Base-by-base conservation (phyloP, 30 jellyfish, hydroid and myxozoan species). In the Aurelia coerulea region DNA sequence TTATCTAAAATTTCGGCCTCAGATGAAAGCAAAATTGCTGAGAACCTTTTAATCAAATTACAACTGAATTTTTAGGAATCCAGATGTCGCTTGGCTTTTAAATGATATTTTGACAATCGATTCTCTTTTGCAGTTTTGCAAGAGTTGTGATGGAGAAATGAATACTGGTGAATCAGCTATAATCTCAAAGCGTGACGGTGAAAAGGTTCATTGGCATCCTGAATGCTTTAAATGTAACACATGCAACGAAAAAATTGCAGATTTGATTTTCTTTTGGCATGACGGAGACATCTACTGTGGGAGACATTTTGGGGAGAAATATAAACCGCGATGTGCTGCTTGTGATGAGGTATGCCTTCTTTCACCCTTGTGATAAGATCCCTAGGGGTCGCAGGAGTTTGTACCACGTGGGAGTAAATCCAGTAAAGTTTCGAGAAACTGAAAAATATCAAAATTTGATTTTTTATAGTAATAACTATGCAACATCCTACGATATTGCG, bases 261-360 rank as follows among this genome's bases (percentile, higher is more conserved):
- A 88, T 62, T 62, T 17, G 42, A 84, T 94, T 23, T 94, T 87
- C 67, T 94, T 94, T 65, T 66, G 80, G 84, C 89, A 89, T 31
- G 84, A 83, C 42, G 92, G 68, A 2, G 65, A 90, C 19, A 77
- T 89, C n/a, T 94, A 83, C 73, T 94, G 99, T 78, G 99, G 99
- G 10, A 89, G 99, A 66, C 99, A 94, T 85, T 94, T 67, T 89
- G 97, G 88, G 2, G 99, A 94, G 84, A 46, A 78, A 62, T 70
- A 12, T 52, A 73, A 88, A 35, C 90, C 96, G 73, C 81, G 99
- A 70, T 94, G 99, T 66, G 77, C 83, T 23, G 99, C 89, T 68
- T 94, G 99, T 74, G 99, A 94, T 68, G 99, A 94, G 97, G 99
- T 94, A 35, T 5, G 69, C 65, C 15, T 2, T 42, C 32, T 35